phyloP scores from a whole-genome alignment of 1,140 invertebrate genomes.

The Drosophila equinoxialis region DNA sequence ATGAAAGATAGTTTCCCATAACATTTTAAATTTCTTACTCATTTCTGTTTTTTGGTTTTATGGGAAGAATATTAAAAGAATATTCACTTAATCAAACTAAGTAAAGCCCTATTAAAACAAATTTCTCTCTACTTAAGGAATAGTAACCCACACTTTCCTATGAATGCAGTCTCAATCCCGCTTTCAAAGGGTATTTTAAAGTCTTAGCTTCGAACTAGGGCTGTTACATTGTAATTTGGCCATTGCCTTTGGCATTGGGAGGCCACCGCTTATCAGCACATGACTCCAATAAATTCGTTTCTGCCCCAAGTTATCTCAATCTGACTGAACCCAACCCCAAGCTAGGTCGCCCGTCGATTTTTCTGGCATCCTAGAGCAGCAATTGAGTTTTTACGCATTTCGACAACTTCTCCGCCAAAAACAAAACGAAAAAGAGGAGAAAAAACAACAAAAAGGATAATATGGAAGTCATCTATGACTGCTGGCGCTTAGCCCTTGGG shows the following conservation, averaged over 20 bases:
- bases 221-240: conserved; percentile 74
- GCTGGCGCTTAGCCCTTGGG: conserved; percentile 38
- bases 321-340: conserved; percentile 50
- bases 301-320: conserved; percentile 59
- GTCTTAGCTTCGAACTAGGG: conserved; percentile 26
- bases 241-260: conserved; percentile 70
- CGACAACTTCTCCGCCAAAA: conserved; percentile 44
- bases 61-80: too few relatives aligned
- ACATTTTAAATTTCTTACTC: too few relatives aligned
- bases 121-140: too few relatives aligned
- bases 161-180: too few relatives aligned
- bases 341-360: conserved; percentile 27
- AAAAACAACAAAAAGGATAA: conserved; percentile 35
- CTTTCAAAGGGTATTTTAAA: conserved; percentile 18
- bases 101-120: too few relatives aligned
- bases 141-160: too few relatives aligned
- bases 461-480: conserved; percentile 41
- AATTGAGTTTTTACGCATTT: conserved; percentile 81
- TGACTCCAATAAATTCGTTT: conserved; percentile 80
- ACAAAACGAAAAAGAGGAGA: neutral
- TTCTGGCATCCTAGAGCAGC: conserved; percentile 46
- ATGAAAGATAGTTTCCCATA: too few relatives aligned
- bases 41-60: too few relatives aligned
- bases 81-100: too few relatives aligned
- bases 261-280: conserved; percentile 72